Percentiles rank a stretch among this genome's conserved stretches.
Conservation (phyloP, 2,888 invertebrate genomes). For the Xestobium rufovillosum region DNA sequence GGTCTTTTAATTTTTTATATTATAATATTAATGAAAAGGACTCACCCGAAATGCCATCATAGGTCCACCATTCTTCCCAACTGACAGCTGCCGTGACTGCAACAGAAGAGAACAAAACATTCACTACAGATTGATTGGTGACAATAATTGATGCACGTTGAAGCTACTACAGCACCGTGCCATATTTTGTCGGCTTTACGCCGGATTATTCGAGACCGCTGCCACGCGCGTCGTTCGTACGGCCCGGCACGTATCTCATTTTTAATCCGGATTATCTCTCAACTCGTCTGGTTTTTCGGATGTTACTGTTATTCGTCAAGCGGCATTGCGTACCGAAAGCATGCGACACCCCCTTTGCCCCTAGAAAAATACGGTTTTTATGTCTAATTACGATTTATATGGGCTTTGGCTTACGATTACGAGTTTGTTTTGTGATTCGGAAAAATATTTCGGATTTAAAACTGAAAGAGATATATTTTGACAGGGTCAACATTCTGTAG, state of each 20-base stretch:
- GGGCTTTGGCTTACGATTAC: too few species aligned
- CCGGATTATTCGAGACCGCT: slow-evolving; percentile 33
- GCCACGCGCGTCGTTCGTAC: slow-evolving; percentile 32
- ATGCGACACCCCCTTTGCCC: too few species aligned
- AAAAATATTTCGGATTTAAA: too few species aligned
- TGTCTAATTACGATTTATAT: too few species aligned
- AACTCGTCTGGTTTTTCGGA: slow-evolving; percentile 35
- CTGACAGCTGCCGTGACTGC: slow-evolving; percentile 68
- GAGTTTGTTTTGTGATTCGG: too few species aligned
- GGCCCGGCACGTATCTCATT: slow-evolving; percentile 41
- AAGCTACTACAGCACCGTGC: slow-evolving; percentile 31
- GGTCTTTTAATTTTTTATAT: too few species aligned
- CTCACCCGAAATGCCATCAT: slow-evolving; percentile 91
- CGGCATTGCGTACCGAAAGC: too few species aligned
- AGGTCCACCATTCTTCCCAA: slow-evolving; percentile 96
- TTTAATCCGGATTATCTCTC: slow-evolving; percentile 43
- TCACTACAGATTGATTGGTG: slow-evolving; percentile 5
- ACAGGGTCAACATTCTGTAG: too few species aligned
- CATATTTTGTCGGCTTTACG: slow-evolving; percentile 39
- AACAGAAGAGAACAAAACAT: slow-evolving; percentile 44
- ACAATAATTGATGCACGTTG: slow-evolving; percentile 37
- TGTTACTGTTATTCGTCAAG: too few species aligned
- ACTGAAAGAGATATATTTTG: too few species aligned
- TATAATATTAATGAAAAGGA: too few species aligned
- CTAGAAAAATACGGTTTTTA: too few species aligned